Base-by-base conservation (phyloP, 2,888 invertebrate genomes). In the Laspeyria flexula region DNA sequence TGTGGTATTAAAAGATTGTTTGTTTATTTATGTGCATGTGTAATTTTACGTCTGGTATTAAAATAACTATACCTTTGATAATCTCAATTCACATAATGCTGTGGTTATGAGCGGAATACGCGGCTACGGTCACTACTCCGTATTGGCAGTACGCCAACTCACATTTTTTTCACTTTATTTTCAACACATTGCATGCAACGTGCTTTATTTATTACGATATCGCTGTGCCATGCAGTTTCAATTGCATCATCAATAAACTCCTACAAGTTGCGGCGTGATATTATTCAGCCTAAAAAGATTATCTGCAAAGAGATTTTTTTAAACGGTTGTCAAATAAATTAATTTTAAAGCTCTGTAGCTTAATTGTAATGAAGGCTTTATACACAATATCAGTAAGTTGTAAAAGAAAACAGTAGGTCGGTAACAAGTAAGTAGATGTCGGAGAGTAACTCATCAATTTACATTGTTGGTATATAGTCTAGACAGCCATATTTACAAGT, bases 401-500 rank as follows among this genome's bases (percentile, higher is more conserved):
- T 11, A 25, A 31, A 47, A 49, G 55, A 64, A 52, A 71, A 56
- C 49, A 55, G 13, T 44, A 40, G 9, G 47, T 42, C 11, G 38
- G 46, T 41, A 53, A 44, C 21, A 39, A 35, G 52, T 12, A 16
- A 21, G 52, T 12, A 16, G 27, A 21, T 35, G 30, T 3, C 45
- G 33, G 27, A 23, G 53, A 41, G 52, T 15, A 16, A 37, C 54
- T 59, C 53, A 61, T 65, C 48, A 55, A 48, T 51, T 54, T 52
- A 51, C 43, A 54, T 49, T 72, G 59, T 71, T 65, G 60, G 46
- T 42, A 25, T 12, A 53, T 11, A 37, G 69, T 65, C 69, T 68
- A 64, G 69, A 41, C 65, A 37, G n/a, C 12, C 38, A 27, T 48
- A 41, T 51, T 48, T 42, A 31, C 40, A 43, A 43, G 33, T 43